Evolutionary conservation across 1,140 invertebrate species (phyloP).

Genomic region (Paralvinella palmiformis): DNA sequence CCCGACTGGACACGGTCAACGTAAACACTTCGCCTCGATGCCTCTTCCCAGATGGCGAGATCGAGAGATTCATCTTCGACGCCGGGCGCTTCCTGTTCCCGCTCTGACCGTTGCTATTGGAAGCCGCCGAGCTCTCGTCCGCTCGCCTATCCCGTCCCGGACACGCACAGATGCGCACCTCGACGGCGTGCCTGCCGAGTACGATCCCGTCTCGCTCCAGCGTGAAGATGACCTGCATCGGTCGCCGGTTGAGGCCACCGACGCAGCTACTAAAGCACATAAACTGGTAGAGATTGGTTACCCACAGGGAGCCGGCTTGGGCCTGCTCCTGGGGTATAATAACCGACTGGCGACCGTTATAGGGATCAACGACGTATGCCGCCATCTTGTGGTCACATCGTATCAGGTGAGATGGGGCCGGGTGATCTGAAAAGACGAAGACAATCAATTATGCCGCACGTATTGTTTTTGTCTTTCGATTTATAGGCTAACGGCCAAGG

Average conservation of each 20-base stretch:
- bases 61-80: constrained; percentile 26
- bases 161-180: constrained; percentile 72
- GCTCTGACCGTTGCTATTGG: not conserved
- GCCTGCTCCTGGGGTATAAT: constrained; percentile 58
- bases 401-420: constrained; percentile 55
- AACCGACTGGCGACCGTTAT: constrained; percentile 53
- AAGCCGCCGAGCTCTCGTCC: constrained; percentile 55
- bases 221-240: constrained; percentile 70
- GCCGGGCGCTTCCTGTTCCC: constrained; percentile 11
- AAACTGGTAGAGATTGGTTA: constrained; percentile 66
- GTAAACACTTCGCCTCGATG: constrained; percentile 30
- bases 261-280: constrained; percentile 74
- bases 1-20: constrained; percentile 38
- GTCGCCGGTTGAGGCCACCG: constrained; percentile 69
- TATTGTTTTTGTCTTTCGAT: too few relatives aligned
- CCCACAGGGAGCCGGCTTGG: constrained; percentile 58
- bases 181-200: constrained; percentile 61
- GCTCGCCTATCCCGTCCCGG: constrained; percentile 68
- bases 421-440: constrained; percentile 29
- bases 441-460: too few relatives aligned
- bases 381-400: constrained; percentile 54
- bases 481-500: too few relatives aligned
- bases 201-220: constrained; percentile 60
- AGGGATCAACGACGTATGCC: constrained; percentile 51
- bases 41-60: constrained; percentile 21